Conservation (phyloP, 2,113 vertebrate genomes). For the Mugil cephalus region DNA sequence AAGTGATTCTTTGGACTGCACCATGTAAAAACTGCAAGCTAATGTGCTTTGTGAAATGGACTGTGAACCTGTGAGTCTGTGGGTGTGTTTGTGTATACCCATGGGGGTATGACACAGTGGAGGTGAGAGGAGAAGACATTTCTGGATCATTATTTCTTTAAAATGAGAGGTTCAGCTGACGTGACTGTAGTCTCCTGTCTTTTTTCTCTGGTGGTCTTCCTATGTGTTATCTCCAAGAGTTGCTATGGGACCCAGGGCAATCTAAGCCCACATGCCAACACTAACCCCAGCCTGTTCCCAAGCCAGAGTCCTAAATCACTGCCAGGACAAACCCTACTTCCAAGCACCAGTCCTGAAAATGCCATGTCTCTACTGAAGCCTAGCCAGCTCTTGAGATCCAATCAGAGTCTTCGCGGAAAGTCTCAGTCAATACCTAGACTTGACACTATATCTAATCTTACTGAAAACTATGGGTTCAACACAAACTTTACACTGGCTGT, state of each 20-base stretch:
- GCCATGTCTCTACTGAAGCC: background rate
- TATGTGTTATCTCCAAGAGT: conserved; percentile 87
- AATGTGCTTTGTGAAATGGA: conserved; percentile 1
- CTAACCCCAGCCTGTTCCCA: conserved; percentile 24
- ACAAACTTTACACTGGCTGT: background rate
- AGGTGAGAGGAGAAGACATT: conserved; percentile 49
- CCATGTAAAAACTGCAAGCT: background rate
- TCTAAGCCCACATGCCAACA: conserved; percentile 23
- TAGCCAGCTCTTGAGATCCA: background rate
- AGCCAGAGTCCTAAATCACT: background rate
- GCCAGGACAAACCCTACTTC: conserved; percentile 7
- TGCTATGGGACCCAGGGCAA: conserved; percentile 80
- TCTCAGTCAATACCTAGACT: conserved; percentile 4
- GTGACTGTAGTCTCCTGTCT: conserved; percentile 84
- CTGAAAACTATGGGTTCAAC: background rate
- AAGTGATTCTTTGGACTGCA: conserved; percentile 5
- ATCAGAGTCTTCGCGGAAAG: conserved; percentile 7
- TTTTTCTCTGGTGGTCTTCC: conserved; percentile 90
- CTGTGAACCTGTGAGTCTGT: conserved; percentile 21
- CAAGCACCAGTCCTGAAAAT: conserved; percentile 19
- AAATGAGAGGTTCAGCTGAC: conserved; percentile 88
- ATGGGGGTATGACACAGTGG: conserved; percentile 35
- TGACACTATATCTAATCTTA: conserved; percentile 1
- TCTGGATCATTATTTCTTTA: conserved; percentile 69
- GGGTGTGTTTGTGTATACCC: conserved; percentile 16